Conservation (phyloP, 2,797 vertebrate genomes). For the Champsocephalus esox region DNA sequence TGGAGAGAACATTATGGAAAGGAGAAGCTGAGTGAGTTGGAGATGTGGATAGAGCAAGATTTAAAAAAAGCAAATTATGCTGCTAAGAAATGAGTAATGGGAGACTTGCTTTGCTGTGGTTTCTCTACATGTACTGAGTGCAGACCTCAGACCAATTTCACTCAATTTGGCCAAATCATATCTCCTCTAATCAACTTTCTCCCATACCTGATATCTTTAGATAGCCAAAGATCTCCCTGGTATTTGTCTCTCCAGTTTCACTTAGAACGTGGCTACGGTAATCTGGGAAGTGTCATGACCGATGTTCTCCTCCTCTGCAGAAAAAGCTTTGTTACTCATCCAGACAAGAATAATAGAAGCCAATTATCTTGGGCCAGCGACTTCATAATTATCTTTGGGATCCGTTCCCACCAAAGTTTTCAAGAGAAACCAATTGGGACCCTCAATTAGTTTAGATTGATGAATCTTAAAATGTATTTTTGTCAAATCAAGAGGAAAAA, state of each 20-base stretch:
- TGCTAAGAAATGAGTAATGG: constrained; percentile 53
- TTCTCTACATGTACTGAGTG: constrained; percentile 31
- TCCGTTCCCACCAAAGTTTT: constrained; percentile 31
- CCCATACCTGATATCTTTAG: constrained; percentile 13
- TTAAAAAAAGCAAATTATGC: constrained; percentile 24
- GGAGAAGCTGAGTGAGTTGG: constrained; percentile 17
- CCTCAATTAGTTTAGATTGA: constrained; percentile 6
- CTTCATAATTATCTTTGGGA: constrained; percentile 56
- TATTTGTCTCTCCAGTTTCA: constrained; percentile 47
- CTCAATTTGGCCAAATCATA: constrained; percentile 23
- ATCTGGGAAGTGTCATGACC: constrained; percentile 34
- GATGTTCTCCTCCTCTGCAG: constrained; percentile 41
- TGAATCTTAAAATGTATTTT: neutral
- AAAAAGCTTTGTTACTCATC: constrained; percentile 70
- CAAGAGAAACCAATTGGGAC: constrained; percentile 20
- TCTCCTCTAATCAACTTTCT: constrained; percentile 14
- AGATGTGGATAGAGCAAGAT: constrained; percentile 9
- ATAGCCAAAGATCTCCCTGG: neutral
- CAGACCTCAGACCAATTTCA: constrained; percentile 24
- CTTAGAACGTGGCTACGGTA: constrained; percentile 32
- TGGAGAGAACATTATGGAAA: constrained; percentile 34
- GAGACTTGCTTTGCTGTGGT: constrained; percentile 52
- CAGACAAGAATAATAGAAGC: constrained; percentile 66
- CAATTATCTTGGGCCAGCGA: constrained; percentile 70
- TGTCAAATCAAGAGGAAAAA: neutral